Evolutionary conservation across 2,888 invertebrate genomes (phyloP), one percentile per base, ranked within the genome.

Genomic region (Idaea aversata): DNA sequence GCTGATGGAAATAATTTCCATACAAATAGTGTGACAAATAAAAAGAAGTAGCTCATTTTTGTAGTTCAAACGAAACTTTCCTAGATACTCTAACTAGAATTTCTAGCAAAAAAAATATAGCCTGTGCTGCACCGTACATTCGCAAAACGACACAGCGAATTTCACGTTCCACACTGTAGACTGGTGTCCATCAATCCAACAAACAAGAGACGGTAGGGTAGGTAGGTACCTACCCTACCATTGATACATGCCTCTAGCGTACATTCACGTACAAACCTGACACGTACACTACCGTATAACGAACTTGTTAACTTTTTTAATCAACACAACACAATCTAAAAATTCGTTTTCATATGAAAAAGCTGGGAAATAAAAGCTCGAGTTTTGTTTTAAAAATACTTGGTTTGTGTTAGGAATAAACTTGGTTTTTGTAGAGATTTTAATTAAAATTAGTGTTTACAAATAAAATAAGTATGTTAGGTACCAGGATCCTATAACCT

Each of bases 221-320:
- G 47, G 13, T 25, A 25, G 25, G 25, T 25, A 25, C 25, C 25
- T 25, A 25, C 25, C 25, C 25, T 25, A 25, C 25, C 25, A 25
- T 25, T 25, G 47, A 47, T 47, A 47, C 47, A 13, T 47, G 47
- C 7, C 13, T 47, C 10, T 47, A 6, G 47, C 47, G 10, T 47
- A 47, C 47, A 47, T 47, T 47, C 47, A 47, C 47, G 47, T 47
- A 47, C 47, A 47, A 47, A 47, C 47, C 47, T 47, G 47, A 47
- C 47, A 47, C 47, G 47, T 47, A 47, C 47, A 47, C 47, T 47
- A 47, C 13, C 47, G 47, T 47, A 47, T 47, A 47, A 47, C 47
- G 47, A 47, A 47, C 47, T 47, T 47, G 47, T 47, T 47, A 47
- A 47, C 47, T 47, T 47, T 47, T 47, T 47, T 47, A 47, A 47